Conservation (phyloP, 2,113 vertebrate genomes). For the Lates calcarifer region DNA sequence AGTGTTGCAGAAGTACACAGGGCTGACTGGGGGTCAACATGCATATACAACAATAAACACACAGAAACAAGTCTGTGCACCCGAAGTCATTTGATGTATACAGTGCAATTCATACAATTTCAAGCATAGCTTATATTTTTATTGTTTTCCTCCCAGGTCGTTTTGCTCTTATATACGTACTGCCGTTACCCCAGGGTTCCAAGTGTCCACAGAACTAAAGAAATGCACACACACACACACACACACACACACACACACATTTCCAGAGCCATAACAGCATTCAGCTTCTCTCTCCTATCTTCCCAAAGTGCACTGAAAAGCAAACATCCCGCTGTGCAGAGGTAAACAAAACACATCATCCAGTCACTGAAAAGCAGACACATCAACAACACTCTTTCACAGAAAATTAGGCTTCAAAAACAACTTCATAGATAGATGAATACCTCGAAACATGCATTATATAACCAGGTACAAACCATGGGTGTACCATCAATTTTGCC, state of each 20-base stretch:
- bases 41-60: conserved; percentile 12
- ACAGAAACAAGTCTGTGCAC: neutral
- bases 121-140: neutral
- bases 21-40: conserved; percentile 14
- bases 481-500: neutral
- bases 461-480: too few species aligned
- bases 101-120: neutral
- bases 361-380: conserved; percentile 6
- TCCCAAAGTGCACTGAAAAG: conserved; percentile 7
- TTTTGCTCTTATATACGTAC: neutral
- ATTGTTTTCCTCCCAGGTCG: conserved; percentile 3
- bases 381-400: neutral
- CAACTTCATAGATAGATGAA: neutral
- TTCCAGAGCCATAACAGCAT: neutral
- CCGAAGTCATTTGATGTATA: neutral
- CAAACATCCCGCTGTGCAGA: conserved; percentile 32
- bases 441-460: neutral
- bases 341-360: conserved; percentile 34
- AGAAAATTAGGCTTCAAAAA: conserved; percentile 13
- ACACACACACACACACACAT: conserved; percentile 22
- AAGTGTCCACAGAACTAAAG: neutral
- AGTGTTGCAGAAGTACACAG: conserved; percentile 1
- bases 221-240: neutral
- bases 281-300: neutral
- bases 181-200: neutral